Evolutionary conservation across 2,888 invertebrate genomes (phyloP).

Genomic region (Pheosia gnoma): DNA sequence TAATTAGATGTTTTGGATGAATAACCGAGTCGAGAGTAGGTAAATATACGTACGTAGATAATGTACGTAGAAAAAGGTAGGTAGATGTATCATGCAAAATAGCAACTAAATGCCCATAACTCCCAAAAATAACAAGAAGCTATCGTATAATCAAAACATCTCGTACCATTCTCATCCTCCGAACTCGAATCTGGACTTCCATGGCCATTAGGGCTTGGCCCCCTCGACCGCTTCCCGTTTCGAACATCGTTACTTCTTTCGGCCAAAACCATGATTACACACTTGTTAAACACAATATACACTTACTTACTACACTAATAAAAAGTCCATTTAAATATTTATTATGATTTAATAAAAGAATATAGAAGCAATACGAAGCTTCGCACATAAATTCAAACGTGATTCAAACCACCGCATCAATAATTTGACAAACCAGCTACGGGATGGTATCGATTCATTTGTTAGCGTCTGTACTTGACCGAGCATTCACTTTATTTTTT

Average conservation of each 20-base stretch:
- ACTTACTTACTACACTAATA: conserved; percentile 45
- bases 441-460: conserved; percentile 56
- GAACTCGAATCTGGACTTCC: conserved; percentile 92
- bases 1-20: not conserved
- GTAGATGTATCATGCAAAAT: conserved; percentile 39
- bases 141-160: conserved; percentile 19
- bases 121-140: conserved; percentile 18
- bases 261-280: conserved; percentile 91
- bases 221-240: conserved; percentile 94
- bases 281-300: conserved; percentile 53
- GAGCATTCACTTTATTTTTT: conserved; percentile 57
- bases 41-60: not conserved
- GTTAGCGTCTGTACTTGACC: conserved; percentile 66
- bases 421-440: conserved; percentile 77
- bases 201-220: conserved; percentile 95
- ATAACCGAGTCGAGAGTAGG: not conserved
- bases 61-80: conserved; percentile 7
- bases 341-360: conserved; percentile 34
- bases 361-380: conserved; percentile 63
- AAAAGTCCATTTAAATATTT: conserved; percentile 40
- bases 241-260: conserved; percentile 94
- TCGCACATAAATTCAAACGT: conserved; percentile 81
- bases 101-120: conserved; percentile 29
- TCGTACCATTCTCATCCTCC: conserved; percentile 92
- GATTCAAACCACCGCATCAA: conserved; percentile 85